Evolutionary conservation across 2,888 invertebrate genomes (phyloP).

Genomic region (Pristionchus mayeri): DNA sequence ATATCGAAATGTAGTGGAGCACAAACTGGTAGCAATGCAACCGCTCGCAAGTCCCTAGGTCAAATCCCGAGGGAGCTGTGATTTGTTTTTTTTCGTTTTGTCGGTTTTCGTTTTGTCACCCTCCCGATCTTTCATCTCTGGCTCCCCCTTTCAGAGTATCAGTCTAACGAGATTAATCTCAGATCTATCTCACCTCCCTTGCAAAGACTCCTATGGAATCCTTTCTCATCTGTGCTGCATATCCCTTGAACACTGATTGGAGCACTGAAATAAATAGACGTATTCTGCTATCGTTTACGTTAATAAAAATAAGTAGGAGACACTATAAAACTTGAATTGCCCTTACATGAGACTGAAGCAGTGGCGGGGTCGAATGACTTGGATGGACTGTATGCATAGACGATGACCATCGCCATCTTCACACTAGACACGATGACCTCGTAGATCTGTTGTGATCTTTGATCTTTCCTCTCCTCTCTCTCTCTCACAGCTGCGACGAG

Average conservation of each 20-base stretch:
- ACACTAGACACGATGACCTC: neutral
- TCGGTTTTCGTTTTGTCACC: too few species aligned
- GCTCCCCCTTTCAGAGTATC: too few species aligned
- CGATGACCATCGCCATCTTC: slow-evolving; percentile 21
- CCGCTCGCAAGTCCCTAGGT: too few species aligned
- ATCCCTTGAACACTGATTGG: slow-evolving; percentile 27
- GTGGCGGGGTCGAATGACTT: neutral
- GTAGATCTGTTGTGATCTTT: slow-evolving; percentile 5
- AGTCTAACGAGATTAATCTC: neutral
- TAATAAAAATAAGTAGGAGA: too few species aligned
- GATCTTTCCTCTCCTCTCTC: neutral
- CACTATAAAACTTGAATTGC: too few species aligned
- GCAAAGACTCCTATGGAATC: neutral
- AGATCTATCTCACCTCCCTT: neutral
- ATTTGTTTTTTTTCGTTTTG: too few species aligned
- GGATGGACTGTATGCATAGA: neutral
- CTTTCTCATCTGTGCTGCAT: neutral
- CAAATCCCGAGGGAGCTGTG: too few species aligned
- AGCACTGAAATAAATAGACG: slow-evolving; percentile 25
- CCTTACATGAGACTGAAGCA: too few species aligned
- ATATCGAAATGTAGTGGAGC: too few species aligned
- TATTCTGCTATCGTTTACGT: too few species aligned
- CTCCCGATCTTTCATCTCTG: slow-evolving; percentile 13
- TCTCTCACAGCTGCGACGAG: slow-evolving; percentile 5
- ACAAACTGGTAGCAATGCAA: too few species aligned